A percentile compares a stretch with the other conserved stretches of the same genome.
Conservation (phyloP, 2,113 vertebrate genomes). For the Barnardius zonarius region DNA sequence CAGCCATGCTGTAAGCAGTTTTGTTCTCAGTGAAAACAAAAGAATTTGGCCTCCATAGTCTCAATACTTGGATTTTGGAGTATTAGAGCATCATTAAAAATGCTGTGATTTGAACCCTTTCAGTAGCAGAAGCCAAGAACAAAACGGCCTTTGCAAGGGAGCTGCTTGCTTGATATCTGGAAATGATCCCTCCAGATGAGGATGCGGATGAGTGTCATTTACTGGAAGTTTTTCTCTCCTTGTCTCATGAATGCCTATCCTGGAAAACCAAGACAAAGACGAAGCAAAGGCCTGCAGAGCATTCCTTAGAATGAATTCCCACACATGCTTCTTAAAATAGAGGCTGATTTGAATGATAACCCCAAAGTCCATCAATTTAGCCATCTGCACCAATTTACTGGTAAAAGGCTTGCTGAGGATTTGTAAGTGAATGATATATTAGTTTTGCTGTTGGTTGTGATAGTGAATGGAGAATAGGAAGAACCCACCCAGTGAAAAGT, state of each 20-base stretch:
- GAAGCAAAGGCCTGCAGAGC: not conserved
- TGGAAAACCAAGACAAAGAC: not conserved
- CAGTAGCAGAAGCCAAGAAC: not conserved
- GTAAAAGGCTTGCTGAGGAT: not conserved
- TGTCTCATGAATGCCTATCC: not conserved
- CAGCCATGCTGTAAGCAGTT: not conserved
- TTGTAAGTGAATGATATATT: not conserved
- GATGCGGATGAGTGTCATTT: rapidly evolving
- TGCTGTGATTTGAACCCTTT: not conserved
- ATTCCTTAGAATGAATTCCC: not conserved
- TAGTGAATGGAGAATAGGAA: not conserved
- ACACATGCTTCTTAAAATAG: not conserved
- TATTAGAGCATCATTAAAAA: not conserved
- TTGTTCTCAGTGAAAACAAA: not conserved
- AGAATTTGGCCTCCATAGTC: not conserved
- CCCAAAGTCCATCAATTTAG: not conserved
- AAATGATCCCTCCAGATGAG: not conserved
- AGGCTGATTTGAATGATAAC: not conserved
- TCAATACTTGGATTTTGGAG: not conserved
- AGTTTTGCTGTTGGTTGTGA: not conserved
- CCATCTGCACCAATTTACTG: not conserved
- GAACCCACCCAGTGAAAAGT: not conserved
- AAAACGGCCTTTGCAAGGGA: not conserved
- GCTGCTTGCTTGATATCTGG: not conserved
- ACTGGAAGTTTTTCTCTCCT: not conserved